Evolutionary conservation across 2,797 vertebrate genomes (phyloP), one percentile per base, ranked within the genome.

Genomic region (Takifugu ocellatus): DNA sequence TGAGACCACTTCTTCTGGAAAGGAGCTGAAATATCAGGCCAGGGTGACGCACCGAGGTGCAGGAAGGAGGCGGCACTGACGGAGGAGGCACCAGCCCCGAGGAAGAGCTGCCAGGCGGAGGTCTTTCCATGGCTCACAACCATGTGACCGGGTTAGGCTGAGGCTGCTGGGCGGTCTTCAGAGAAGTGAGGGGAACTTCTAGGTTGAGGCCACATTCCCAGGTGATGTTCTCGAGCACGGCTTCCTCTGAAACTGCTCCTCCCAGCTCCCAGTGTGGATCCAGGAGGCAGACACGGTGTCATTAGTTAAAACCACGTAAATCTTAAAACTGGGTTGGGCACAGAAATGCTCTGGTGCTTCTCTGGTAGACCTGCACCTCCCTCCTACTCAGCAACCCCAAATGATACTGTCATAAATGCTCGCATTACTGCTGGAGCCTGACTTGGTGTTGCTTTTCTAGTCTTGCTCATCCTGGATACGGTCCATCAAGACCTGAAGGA

Each of bases 31-130:
- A 53, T 46, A 16, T 5, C 17, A 33, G 26, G 50, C 47, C 61
- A 66, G 42, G 49, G 61, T 55, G 43, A 12, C 52, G 63, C 74
- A 72, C 44, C 6, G 49, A 56, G 46, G 42, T 42, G 66, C 87
- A 88, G 88, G 85, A 90, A 87, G 69, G 68, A 46, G 46, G 67
- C 63, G 15, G 48, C 65, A 51, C 59, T 74, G 63, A 72, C 64
- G 71, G 64, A 81, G 39, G 21, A 83, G 83, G 45, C 56, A 65
- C 24, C 52, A 62, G 47, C 69, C 66, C 66, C 77, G 70, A 61
- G 46, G 59, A 0, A 3, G 64, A 70, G 53, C 54, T 65, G 71
- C 74, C 80, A 62, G 11, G 47, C 47, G 44, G 26, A 61, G 55
- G 27, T 44, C 0, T 21, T 68, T 74, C 77, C 82, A 69, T 86